phyloP scores from a whole-genome alignment of 2,113 vertebrate genomes.

The Elanoides forficatus region DNA sequence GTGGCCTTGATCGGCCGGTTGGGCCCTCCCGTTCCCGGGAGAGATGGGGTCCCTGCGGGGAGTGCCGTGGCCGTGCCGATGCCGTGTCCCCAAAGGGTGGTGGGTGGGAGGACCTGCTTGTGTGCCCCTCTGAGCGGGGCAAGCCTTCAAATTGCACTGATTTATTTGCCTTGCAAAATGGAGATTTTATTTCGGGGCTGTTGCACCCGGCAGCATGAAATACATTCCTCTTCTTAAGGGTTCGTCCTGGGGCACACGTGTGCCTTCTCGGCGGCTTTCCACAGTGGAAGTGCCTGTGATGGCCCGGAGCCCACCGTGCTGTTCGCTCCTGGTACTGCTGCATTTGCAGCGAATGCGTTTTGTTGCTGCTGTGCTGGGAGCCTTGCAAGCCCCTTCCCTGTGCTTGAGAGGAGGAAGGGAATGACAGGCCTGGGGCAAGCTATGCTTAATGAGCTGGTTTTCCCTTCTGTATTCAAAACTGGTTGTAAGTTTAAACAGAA shows the following conservation, averaged over 20 bases:
- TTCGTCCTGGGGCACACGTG: fast-evolving
- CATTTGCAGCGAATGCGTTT: fast-evolving
- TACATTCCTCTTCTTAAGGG: neutral
- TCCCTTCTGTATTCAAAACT: neutral
- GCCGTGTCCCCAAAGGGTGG: neutral
- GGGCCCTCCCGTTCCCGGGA: neutral
- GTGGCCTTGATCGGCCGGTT: neutral
- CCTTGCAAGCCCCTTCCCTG: neutral
- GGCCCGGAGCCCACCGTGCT: fast-evolving
- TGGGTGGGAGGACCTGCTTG: neutral
- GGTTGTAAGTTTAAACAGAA: neutral
- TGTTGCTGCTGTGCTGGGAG: neutral
- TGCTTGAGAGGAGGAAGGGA: neutral
- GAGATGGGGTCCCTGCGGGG: neutral
- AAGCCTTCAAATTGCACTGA: neutral
- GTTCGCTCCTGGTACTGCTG: neutral
- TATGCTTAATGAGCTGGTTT: neutral
- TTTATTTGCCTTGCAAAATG: neutral
- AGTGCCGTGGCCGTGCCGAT: neutral
- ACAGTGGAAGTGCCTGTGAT: fast-evolving
- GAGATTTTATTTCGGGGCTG: neutral
- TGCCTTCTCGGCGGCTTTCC: neutral
- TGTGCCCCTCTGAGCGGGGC: neutral
- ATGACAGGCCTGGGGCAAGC: neutral
- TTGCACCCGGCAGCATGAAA: neutral